These are phyloP conservation scores for Chionodraco myersi DNA, from an alignment of 2,113 vertebrate genomes.

Conservation along the genomic window DNA sequence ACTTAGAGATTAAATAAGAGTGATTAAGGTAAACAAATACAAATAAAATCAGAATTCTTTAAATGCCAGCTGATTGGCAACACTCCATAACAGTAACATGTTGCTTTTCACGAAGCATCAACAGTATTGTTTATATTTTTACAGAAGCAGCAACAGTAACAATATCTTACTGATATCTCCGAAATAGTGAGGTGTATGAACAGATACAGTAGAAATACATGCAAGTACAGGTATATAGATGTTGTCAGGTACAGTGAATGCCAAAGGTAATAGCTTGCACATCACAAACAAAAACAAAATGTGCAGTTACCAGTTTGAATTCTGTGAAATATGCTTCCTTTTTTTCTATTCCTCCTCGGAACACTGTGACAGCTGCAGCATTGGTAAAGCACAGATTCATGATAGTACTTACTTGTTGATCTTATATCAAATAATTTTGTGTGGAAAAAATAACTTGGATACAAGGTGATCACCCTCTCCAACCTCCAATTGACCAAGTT, in stretches of 20 bases:
- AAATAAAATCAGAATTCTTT: background rate
- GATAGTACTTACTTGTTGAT: background rate
- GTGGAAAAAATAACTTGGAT: background rate
- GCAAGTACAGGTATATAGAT: background rate
- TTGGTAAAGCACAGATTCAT: background rate
- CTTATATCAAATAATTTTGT: constrained; percentile 7
- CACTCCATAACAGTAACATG: background rate
- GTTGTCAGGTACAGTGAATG: background rate
- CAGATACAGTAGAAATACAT: background rate
- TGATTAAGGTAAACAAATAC: background rate
- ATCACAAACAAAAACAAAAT: background rate
- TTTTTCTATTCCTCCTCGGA: background rate
- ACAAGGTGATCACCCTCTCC: background rate
- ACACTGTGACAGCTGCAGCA: background rate
- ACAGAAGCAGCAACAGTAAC: background rate
- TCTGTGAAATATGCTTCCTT: background rate
- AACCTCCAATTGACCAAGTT: background rate
- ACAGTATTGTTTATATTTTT: background rate
- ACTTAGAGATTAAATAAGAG: background rate
- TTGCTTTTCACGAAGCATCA: background rate
- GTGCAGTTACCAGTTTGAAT: background rate
- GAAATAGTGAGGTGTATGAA: background rate
- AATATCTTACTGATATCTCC: background rate
- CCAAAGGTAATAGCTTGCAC: background rate
- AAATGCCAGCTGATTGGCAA: constrained; percentile 6